Evolutionary conservation across 1,140 invertebrate species (phyloP).

Genomic region (Teleogryllus occipitalis): DNA sequence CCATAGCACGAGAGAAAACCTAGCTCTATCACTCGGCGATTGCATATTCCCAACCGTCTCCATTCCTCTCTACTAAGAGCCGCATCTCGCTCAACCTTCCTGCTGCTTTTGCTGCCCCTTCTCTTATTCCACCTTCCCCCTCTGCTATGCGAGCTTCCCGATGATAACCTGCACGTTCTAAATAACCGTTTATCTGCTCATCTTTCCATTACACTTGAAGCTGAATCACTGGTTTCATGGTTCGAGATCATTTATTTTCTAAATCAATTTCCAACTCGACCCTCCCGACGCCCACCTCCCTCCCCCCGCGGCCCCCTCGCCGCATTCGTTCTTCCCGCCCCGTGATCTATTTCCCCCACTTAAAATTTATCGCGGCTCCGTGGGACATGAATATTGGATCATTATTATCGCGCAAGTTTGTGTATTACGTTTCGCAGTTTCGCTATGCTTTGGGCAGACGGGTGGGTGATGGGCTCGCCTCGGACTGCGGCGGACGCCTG

Average conservation of each 20-base stretch:
- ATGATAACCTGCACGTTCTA: conserved; percentile 4
- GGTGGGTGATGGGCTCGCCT: too few relatives aligned
- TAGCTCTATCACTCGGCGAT: too few relatives aligned
- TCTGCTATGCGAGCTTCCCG: not conserved
- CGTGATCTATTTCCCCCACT: not conserved
- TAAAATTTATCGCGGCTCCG: not conserved
- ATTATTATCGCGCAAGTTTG: not conserved
- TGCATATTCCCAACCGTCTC: too few relatives aligned
- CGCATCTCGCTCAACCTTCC: not conserved
- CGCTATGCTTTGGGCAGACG: too few relatives aligned
- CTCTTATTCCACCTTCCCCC: not conserved
- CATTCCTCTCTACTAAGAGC: not conserved
- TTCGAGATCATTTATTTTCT: not conserved
- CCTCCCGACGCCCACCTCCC: not conserved
- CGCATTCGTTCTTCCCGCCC: not conserved
- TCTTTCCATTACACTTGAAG: not conserved
- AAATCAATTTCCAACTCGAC: not conserved
- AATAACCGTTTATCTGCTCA: conserved; percentile 1
- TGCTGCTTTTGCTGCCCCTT: not conserved
- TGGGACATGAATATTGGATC: not conserved
- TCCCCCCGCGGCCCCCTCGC: too few relatives aligned
- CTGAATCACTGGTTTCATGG: conserved; percentile 3
- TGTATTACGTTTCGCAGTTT: not conserved
- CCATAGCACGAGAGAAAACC: too few relatives aligned
- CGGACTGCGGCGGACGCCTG: too few relatives aligned